These are phyloP conservation scores for Nemotelus pantherinus DNA, from an alignment of 2,888 invertebrate genomes.

Conservation along the genomic window DNA sequence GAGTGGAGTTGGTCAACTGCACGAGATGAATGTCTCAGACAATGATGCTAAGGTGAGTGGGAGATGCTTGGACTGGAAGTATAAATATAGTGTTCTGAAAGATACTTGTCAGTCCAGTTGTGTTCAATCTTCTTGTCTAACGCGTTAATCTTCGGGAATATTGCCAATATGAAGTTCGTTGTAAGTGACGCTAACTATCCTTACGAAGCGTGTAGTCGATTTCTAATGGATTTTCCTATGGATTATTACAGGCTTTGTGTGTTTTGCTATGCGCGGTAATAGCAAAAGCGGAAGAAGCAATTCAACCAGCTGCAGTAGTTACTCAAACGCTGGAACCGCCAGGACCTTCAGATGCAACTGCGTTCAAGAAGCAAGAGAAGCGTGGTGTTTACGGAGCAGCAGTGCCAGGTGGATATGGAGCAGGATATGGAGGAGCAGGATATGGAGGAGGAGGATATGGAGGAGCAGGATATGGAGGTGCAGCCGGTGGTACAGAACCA, in stretches of 20 bases:
- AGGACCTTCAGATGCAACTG: neutral
- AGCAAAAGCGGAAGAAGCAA: slow-evolving; percentile 30
- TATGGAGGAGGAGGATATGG: slow-evolving; percentile 42
- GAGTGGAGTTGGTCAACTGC: too few relatives aligned
- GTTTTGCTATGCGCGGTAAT: slow-evolving; percentile 23
- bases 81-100: slow-evolving; percentile 32
- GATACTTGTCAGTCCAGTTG: slow-evolving; percentile 21
- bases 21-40: too few relatives aligned
- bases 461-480: slow-evolving; percentile 14
- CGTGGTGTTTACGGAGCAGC: slow-evolving; percentile 41
- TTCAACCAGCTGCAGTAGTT: neutral
- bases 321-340: neutral
- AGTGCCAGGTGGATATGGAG: slow-evolving; percentile 16
- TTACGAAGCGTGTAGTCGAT: too few relatives aligned
- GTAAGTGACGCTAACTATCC: slow-evolving; percentile 18
- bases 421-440: neutral
- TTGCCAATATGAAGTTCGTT: slow-evolving; percentile 16
- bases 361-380: slow-evolving; percentile 45
- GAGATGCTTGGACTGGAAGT: slow-evolving; percentile 2
- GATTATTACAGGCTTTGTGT: slow-evolving; percentile 34
- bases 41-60: neutral
- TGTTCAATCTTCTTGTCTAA: neutral
- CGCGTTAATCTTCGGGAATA: neutral
- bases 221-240: neutral
- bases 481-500: neutral